Base-by-base conservation (phyloP, 2,113 vertebrate genomes). In the Istiophorus platypterus region DNA sequence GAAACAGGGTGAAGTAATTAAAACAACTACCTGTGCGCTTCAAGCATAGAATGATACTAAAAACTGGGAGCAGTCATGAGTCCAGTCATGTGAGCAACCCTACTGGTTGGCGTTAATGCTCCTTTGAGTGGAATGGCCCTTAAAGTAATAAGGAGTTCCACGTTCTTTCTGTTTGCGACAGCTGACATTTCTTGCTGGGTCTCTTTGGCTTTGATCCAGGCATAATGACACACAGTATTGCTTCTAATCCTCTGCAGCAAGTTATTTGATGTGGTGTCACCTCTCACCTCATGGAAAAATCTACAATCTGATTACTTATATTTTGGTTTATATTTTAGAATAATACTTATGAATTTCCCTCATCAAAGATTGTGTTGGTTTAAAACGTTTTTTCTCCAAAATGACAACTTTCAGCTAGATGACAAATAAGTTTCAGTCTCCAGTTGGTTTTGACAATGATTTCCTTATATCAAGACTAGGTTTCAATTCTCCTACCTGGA, bases 61-160 rank as follows among this genome's bases (percentile, higher is more conserved):
- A 66, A 49, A 17, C 37, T 54, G 13, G 29, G n/a, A 65, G 31
- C 34, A 41, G 78, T 14, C 61, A 15, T 39, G 58, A 51, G 76
- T 56, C 26, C 3, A 20, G 51, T 89, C 82, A 87, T 34, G 72
- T 76, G 75, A 79, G 41, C 39, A 31, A 15, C 20, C n/a, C 2
- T 4, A 34, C 4, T 5, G 0, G 59, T 20, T 31, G 7, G 10
- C 0, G 45, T 75, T 72, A 71, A 45, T 58, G n/a, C 4, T 62
- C 15, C 20, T 65, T 29, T 65, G 22, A 61, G 54, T 18, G 8
- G 57, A 69, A 41, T 2, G 26, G 37, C 58, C 27, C 71, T 41
- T 41, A 31, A 61, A 67, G 5, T 18, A 4, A 39, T 41, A 68
- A 78, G 34, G 24, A 24, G 12, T 68, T 56, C 29, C 1, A 0